Percentiles rank a stretch among this genome's conserved stretches.
Evolutionary conservation across 92 coral and sea anemone species (phyloP).

Genomic region (Epizoanthus stellaris): DNA sequence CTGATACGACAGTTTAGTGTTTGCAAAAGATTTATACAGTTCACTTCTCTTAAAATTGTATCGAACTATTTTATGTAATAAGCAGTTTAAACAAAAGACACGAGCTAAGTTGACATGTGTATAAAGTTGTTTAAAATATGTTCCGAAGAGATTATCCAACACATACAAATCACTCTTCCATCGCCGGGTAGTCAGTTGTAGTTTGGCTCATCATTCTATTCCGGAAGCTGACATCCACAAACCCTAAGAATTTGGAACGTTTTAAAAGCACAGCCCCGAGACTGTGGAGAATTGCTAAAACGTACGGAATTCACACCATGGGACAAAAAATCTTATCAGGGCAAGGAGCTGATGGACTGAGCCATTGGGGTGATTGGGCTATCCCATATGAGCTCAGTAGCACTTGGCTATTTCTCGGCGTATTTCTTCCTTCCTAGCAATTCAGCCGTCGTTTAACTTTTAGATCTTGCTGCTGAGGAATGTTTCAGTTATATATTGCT

Average conservation of each 20-base stretch:
- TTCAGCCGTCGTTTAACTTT: too few relatives aligned
- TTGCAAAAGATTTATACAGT: not conserved
- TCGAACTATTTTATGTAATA: too few relatives aligned
- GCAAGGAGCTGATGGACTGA: not conserved
- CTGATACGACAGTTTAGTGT: too few relatives aligned
- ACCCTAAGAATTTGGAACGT: not conserved
- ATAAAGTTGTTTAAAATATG: not conserved
- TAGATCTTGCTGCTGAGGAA: not conserved
- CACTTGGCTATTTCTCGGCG: not conserved
- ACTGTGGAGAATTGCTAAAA: slow-evolving; percentile 22
- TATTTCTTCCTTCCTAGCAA: too few relatives aligned
- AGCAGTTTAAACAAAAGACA: too few relatives aligned
- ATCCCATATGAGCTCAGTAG: not conserved
- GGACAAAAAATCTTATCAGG: slow-evolving; percentile 8
- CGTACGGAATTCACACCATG: slow-evolving; percentile 38
- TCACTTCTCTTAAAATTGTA: too few relatives aligned
- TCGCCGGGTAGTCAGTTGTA: not conserved
- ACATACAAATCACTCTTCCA: not conserved
- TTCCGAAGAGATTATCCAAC: not conserved
- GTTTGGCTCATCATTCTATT: not conserved
- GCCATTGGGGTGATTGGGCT: not conserved
- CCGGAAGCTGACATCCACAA: slow-evolving; percentile 25
- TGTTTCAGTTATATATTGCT: too few relatives aligned
- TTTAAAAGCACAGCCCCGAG: not conserved
- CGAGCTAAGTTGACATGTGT: not conserved